Base-by-base conservation (phyloP, 2,888 invertebrate species). In the Eristalis intricaria region DNA sequence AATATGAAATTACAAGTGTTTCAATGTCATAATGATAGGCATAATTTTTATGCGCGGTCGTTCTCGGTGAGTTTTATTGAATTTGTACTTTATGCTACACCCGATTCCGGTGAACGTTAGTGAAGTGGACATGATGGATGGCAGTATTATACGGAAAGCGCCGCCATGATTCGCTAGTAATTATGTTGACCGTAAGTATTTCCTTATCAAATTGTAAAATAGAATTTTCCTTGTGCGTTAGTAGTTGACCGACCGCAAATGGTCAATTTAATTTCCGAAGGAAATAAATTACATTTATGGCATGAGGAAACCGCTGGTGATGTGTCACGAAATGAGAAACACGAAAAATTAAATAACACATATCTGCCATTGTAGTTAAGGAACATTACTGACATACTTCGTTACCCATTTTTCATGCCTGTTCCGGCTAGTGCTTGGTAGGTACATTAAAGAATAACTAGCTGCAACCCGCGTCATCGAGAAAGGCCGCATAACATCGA, bases 1-100 rank as follows among this genome's bases (percentile, higher is more conserved):
- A 77, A 69, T 77, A 77, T 69, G 77, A 77, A 77, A 77, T 68
- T 77, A 69, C 77, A 69, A 77, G 69, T 77, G 77, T 77, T 61
- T 77, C 68, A 43, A 43, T 35, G 69, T 68, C 68, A 43, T 76
- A 69, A 77, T 69, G 68, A 61, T 13, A 43, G 50, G 40, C 68
- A 60, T 60, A 76, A 68, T 74, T 74, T 65, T 58, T 74, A 74
- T 65, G 35, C 56, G 22, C 56, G 26, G 56, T 35, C 38, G 35
- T 58, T 32, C 22, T 38, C 56, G 40, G 60, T 70, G 38, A n/a
- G n/a, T 65, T 56, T 73, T 61, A 65, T 75, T 56, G 65, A 68
- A 76, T 76, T 76, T 58, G 56, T 66, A 66, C 58, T 66, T 11
- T 15, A 38, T 32, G 50, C n/a, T 11, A 43, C 29, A 61, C 43